Conservation (phyloP, 2,888 invertebrate genomes). For the Thecocarcelia acutangulata region DNA sequence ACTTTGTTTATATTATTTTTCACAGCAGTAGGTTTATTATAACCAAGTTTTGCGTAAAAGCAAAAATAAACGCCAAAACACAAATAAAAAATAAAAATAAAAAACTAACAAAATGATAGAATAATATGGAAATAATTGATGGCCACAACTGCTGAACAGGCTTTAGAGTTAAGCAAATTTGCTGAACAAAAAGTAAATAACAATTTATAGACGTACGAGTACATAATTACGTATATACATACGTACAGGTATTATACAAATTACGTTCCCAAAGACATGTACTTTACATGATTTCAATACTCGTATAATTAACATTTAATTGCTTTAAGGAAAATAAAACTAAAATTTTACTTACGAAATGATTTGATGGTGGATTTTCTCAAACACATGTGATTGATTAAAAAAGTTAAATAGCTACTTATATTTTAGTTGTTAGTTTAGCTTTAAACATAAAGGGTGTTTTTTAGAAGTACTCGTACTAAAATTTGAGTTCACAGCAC, state of each 20-base stretch:
- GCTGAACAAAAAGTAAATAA: not conserved
- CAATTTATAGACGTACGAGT: not conserved
- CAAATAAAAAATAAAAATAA: conserved; percentile 3
- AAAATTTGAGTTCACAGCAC: too few species aligned
- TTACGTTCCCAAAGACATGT: conserved; percentile 30
- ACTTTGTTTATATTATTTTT: conserved; percentile 26
- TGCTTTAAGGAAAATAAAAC: conserved; percentile 33
- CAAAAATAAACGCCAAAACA: conserved; percentile 14
- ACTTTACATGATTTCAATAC: conserved; percentile 9
- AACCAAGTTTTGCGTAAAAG: too few species aligned
- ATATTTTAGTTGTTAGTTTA: conserved; percentile 23
- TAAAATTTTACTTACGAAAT: conserved; percentile 24
- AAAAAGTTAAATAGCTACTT: conserved; percentile 12
- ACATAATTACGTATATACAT: not conserved
- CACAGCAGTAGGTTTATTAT: not conserved
- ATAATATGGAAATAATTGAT: conserved; percentile 39
- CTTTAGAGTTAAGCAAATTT: conserved; percentile 31
- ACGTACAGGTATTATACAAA: not conserved
- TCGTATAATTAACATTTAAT: conserved; percentile 54
- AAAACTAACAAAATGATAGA: conserved; percentile 23
- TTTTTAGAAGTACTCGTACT: too few species aligned
- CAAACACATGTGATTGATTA: conserved; percentile 38
- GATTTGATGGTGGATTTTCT: conserved; percentile 23
- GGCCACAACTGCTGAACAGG: conserved; percentile 37
- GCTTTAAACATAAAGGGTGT: conserved; percentile 26